Conservation (phyloP, 2,797 vertebrate genomes). For the Distichodus sexfasciatus region DNA sequence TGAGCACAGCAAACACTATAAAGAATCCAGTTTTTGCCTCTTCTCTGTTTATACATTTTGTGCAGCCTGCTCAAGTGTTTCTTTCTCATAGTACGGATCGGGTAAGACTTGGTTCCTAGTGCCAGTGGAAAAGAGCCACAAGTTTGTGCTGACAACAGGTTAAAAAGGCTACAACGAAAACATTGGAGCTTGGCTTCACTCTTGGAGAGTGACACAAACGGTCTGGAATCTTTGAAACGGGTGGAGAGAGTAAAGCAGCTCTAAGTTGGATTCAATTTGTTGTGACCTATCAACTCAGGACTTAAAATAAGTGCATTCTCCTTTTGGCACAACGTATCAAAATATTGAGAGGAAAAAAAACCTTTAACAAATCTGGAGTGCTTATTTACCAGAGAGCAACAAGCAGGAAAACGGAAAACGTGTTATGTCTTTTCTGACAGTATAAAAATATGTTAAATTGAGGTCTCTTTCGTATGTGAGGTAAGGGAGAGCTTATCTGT, state of each 20-base stretch:
- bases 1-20: too few relatives aligned
- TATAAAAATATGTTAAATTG: conserved; percentile 46
- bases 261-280: conserved; percentile 4
- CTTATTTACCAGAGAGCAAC: too few relatives aligned
- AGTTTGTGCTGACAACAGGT: background rate
- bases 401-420: conserved; percentile 25
- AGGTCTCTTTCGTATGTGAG: conserved; percentile 47
- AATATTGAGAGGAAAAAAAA: background rate
- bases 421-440: background rate
- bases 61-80: too few relatives aligned
- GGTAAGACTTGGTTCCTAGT: too few relatives aligned
- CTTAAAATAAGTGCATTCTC: conserved; percentile 12
- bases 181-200: background rate
- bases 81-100: too few relatives aligned
- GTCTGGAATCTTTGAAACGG: background rate
- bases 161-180: background rate
- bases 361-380: conserved; percentile 19
- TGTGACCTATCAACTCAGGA: conserved; percentile 3
- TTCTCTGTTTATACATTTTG: too few relatives aligned
- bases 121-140: too few relatives aligned
- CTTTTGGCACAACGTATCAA: conserved; percentile 21
- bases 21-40: too few relatives aligned
- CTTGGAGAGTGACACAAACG: conserved; percentile 10
- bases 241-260: background rate
- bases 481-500: conserved; percentile 42